Base-by-base conservation (phyloP, 2,113 vertebrate genomes). In the Gobiocypris rarus region DNA sequence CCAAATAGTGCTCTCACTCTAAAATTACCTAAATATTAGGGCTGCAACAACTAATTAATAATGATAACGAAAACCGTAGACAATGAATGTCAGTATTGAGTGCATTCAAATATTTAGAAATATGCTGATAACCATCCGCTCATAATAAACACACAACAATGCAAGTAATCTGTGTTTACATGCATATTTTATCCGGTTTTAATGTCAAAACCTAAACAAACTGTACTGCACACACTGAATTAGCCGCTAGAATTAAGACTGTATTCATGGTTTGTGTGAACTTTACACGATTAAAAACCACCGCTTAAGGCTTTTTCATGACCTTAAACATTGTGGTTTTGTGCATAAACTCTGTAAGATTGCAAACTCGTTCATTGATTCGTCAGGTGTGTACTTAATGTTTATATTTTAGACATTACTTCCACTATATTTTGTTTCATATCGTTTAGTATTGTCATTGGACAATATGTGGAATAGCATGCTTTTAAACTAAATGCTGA, bases 161-260 rank as follows among this genome's bases (percentile, higher is more conserved):
- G 43, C 38, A 48, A 26, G 41, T 14, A 26, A 73, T 45, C 28
- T 34, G 28, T 31, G 38, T 43, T 73, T 73, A 11, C 13, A 45
- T 73, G 43, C n/a, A 28, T 48, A 15, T 74, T 50, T 19, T 26
- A 48, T 73, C 70, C 43, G 70, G n/a, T 48, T 73, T 73, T 73
- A 34, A 11, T 73, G n/a, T 45, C 70, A 48, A 73, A 73, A 73
- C 11, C n/a, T 9, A 48, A 50, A 74, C 71, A 74, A 50, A 28
- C 24, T 26, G 11, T 43, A 26, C 14, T 26, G 11, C n/a, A 26
- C 14, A 31, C 61, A 65, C 0, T 9, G 28, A 65, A 43, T 26
- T 41, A 73, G 41, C 22, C 14, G 2, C 41, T 45, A 73, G 43
- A 73, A 45, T 26, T 9, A 73, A 24, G 69, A 48, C 5, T 7